Evolutionary conservation across 1,140 invertebrate species (phyloP), one percentile per base, ranked within the genome.

Genomic region (Leptestheria dahalacensis): DNA sequence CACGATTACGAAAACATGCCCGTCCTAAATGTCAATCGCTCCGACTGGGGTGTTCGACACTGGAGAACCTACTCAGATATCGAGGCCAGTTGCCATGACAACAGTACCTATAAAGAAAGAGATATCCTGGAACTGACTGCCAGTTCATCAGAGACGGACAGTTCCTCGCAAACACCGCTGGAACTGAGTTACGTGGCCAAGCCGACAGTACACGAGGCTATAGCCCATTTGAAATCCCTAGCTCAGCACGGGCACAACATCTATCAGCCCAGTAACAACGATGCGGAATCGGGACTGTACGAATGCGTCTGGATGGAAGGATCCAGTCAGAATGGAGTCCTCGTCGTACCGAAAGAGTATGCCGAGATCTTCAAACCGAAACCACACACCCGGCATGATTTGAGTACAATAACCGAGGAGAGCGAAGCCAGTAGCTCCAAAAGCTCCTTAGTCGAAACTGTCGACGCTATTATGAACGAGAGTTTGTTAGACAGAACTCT

Each of bases 1-100:
- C 80, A 82, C 65, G 81, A 83, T 66, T 83, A 83, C 64, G 81
- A 82, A 68, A 83, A 82, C 67, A 75, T 83, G 55, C 81, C 80
- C 67, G 77, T 80, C 4, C 70, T 82, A 1, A 81, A 81, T 63
- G 77, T 83, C 23, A 79, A 80, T 2, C 70, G 80, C 61, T 79
- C 79, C 64, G 77, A 78, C n/a, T 80, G 78, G 78, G 81, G 79
- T 2, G 73, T 82, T 48, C 71, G 80, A n/a, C 81, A 79, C 24
- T 83, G 80, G 80, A 77, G 77, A 66, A 65, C 65, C 15, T 69
- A 69, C 63, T 78, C 74, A 10, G 79, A 83, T 62, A 82, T 83
- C 59, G 80, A 81, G 64, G 79, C 79, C 46, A 80, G 78, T 65
- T 72, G 77, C 15, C 80, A 82, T 57, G 79, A 81, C 63, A 77